These are phyloP conservation scores for Labroides dimidiatus DNA, from an alignment of 2,797 vertebrate genomes.

Conservation along the genomic window DNA sequence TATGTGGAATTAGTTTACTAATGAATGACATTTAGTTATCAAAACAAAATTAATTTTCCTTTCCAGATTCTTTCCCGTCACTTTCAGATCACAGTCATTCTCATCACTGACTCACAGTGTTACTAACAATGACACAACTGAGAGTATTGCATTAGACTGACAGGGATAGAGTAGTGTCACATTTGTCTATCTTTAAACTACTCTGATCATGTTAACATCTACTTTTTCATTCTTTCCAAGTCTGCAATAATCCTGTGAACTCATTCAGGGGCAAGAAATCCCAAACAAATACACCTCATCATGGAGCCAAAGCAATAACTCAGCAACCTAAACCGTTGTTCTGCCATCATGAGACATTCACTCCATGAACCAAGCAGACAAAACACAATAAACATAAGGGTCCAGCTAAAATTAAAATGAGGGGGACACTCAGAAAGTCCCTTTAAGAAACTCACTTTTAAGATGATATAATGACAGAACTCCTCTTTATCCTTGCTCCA, in stretches of 20 bases:
- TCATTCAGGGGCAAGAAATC: conserved; percentile 26
- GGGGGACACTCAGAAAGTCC: too few species aligned
- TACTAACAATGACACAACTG: background rate
- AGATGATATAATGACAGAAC: background rate
- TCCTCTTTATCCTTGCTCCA: background rate
- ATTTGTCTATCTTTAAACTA: background rate
- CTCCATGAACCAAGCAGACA: background rate
- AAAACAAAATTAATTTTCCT: too few species aligned
- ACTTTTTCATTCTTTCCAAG: conserved; percentile 1
- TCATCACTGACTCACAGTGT: conserved; percentile 1
- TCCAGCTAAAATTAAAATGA: background rate
- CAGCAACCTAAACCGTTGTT: conserved; percentile 1
- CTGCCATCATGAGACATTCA: conserved; percentile 11
- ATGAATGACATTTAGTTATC: background rate
- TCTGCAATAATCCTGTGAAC: conserved; percentile 32
- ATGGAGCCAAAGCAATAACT: conserved; percentile 30
- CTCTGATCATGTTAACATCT: background rate
- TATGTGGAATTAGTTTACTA: too few species aligned
- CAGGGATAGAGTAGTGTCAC: background rate
- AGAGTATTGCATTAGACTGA: conserved; percentile 5
- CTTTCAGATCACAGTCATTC: background rate
- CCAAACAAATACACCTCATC: conserved; percentile 32
- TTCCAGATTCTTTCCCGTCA: background rate
- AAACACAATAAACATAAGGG: background rate
- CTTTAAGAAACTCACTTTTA: background rate